Evolutionary conservation across 2,888 invertebrate species (phyloP).

Genomic region (Drosophila austrosaltans): DNA sequence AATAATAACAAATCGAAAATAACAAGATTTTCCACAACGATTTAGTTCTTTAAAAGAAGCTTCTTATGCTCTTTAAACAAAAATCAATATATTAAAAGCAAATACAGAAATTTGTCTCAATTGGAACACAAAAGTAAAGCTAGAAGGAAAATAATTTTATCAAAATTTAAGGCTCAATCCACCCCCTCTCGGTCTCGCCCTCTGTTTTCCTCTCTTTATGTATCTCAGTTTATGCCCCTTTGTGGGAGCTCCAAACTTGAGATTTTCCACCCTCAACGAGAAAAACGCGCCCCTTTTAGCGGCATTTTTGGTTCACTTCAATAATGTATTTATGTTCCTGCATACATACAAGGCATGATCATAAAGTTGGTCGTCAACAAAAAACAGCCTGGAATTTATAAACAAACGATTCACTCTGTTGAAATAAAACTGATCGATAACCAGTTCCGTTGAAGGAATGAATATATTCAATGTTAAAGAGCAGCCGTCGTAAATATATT

Average conservation of each 20-base stretch:
- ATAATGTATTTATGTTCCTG: slow-evolving; percentile 4
- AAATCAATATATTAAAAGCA: slow-evolving; percentile 75
- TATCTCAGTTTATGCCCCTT: background rate
- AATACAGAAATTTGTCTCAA: slow-evolving; percentile 60
- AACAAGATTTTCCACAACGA: slow-evolving; percentile 48
- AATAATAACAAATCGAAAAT: slow-evolving; percentile 20
- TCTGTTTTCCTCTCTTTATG: background rate
- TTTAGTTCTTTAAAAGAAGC: slow-evolving; percentile 61
- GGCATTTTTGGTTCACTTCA: slow-evolving; percentile 56
- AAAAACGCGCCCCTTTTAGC: slow-evolving; percentile 63
- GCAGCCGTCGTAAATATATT: background rate
- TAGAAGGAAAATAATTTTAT: slow-evolving; percentile 51
- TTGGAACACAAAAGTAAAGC: background rate
- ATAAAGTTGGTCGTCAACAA: background rate
- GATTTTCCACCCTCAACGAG: slow-evolving; percentile 61
- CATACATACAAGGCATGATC: slow-evolving; percentile 14
- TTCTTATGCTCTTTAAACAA: slow-evolving; percentile 58
- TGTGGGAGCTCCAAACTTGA: slow-evolving; percentile 1
- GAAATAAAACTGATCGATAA: background rate
- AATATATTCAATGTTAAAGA: background rate
- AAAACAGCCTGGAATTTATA: background rate
- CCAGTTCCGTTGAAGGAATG: background rate
- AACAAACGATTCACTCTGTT: too few relatives aligned
- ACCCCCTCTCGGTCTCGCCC: slow-evolving; percentile 50
- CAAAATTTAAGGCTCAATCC: slow-evolving; percentile 70